phyloP scores from a whole-genome alignment of 1,140 invertebrate species.

The Agrypnia vestita region DNA sequence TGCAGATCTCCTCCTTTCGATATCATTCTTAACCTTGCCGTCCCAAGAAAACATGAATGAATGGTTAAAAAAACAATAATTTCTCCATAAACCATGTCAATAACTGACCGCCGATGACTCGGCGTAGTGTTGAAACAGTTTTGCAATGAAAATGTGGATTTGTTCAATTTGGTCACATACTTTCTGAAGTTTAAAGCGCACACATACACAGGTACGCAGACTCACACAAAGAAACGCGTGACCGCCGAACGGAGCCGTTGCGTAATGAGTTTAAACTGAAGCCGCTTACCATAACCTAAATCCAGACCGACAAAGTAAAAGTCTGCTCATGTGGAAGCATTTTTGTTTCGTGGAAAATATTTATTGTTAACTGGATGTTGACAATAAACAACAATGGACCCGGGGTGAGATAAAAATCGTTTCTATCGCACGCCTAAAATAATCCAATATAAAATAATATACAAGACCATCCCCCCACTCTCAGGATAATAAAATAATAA shows the following conservation, averaged over 20 bases:
- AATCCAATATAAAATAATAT: too few relatives aligned
- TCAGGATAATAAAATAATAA: too few relatives aligned
- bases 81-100: constrained; percentile 24
- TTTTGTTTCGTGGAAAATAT: constrained; percentile 28
- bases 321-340: constrained; percentile 30
- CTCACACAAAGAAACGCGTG: neutral
- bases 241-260: constrained; percentile 20
- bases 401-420: too few relatives aligned
- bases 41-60: too few relatives aligned
- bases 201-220: neutral
- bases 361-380: constrained; percentile 10
- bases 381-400: neutral
- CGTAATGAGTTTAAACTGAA: constrained; percentile 43
- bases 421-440: constrained; percentile 2
- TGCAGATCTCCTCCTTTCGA: too few relatives aligned
- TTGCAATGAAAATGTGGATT: constrained; percentile 38
- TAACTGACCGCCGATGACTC: constrained; percentile 23
- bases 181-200: constrained; percentile 5
- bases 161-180: constrained; percentile 41
- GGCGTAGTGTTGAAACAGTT: constrained; percentile 18
- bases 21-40: too few relatives aligned
- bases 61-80: too few relatives aligned
- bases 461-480: too few relatives aligned
- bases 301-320: constrained; percentile 45
- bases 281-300: constrained; percentile 44